Evolutionary conservation across 2,888 invertebrate species (phyloP).

Genomic region (Ornithoptera alexandrae): DNA sequence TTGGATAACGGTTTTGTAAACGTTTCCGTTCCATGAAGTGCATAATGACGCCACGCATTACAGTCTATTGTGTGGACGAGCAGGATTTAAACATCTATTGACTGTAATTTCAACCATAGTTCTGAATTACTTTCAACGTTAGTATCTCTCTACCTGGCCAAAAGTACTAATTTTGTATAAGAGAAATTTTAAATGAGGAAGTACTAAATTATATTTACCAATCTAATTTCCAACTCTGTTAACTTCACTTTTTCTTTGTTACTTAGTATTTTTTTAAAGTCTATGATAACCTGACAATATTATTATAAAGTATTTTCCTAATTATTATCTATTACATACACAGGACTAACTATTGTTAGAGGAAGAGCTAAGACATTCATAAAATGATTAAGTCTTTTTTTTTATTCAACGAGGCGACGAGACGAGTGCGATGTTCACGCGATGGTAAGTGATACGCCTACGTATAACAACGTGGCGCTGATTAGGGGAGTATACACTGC

Average conservation of each 20-base stretch:
- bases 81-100: not conserved
- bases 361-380: too few relatives aligned
- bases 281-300: too few relatives aligned
- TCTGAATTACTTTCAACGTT: constrained; percentile 4
- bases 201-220: not conserved
- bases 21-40: constrained; percentile 50
- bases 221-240: not conserved
- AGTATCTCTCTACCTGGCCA: not conserved
- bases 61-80: constrained; percentile 10
- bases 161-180: not conserved
- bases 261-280: too few relatives aligned
- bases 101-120: constrained; percentile 6
- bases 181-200: not conserved
- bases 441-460: too few relatives aligned
- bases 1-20: constrained; percentile 24
- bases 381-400: too few relatives aligned
- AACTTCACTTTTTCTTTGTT: not conserved
- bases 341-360: too few relatives aligned
- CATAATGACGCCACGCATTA: constrained; percentile 57
- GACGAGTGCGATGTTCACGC: too few relatives aligned
- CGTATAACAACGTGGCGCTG: too few relatives aligned
- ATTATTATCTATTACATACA: too few relatives aligned
- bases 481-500: too few relatives aligned
- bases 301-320: too few relatives aligned
- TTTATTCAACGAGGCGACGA: too few relatives aligned